These are phyloP conservation scores for Apodemia zela DNA, from an alignment of 2,888 invertebrate species.

Conservation along the genomic window DNA sequence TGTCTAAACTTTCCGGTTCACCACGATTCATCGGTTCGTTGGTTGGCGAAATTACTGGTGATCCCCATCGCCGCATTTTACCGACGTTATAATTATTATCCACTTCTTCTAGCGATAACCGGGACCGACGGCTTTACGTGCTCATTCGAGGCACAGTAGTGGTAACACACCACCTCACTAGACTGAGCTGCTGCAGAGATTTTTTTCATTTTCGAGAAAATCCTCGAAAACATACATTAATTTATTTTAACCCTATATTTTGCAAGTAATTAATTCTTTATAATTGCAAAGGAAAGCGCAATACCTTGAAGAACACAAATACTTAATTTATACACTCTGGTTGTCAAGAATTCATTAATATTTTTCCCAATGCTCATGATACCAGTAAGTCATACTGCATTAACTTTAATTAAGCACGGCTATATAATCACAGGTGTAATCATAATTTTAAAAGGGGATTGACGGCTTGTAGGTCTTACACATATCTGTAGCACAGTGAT, in stretches of 20 bases:
- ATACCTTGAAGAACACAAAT: neutral
- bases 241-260: neutral
- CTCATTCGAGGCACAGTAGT: too few relatives aligned
- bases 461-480: constrained; percentile 48
- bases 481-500: constrained; percentile 51
- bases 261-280: neutral
- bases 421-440: constrained; percentile 40
- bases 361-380: constrained; percentile 17
- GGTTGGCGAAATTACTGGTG: too few relatives aligned
- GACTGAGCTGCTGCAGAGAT: too few relatives aligned
- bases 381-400: constrained; percentile 28
- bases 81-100: too few relatives aligned
- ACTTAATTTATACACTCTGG: constrained; percentile 7
- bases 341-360: constrained; percentile 3
- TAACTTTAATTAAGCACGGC: constrained; percentile 37
- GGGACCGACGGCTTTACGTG: too few relatives aligned
- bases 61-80: too few relatives aligned
- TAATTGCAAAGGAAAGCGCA: neutral
- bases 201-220: too few relatives aligned
- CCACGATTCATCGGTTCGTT: too few relatives aligned
- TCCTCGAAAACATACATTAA: too few relatives aligned
- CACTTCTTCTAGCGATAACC: too few relatives aligned
- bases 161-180: too few relatives aligned
- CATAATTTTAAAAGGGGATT: constrained; percentile 42
- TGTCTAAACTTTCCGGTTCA: too few relatives aligned